Base-by-base conservation (phyloP, 1,140 invertebrate species). In the Philopotamus ludificatus region DNA sequence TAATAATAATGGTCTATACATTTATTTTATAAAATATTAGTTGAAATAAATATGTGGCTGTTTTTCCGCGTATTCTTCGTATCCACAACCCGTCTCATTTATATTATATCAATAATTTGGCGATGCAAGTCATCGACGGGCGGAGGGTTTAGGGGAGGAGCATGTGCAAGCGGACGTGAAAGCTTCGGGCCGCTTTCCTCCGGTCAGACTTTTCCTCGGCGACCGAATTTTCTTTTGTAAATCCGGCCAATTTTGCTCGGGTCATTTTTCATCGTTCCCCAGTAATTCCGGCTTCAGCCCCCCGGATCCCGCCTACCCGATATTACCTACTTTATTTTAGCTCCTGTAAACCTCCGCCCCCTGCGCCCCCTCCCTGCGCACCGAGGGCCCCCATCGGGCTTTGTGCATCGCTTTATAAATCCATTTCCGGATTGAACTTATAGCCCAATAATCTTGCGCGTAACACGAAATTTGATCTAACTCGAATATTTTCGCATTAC, bases 401-500 rank as follows among this genome's bases (percentile, higher is more conserved):
- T 47, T 58, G 34, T 28, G 44, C 57, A 47, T 26, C 57, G 41
- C 57, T 60, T 60, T 60, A 23, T 60, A 60, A 60, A 60, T 60
- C 57, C 57, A 44, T 60, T 60, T 20, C 57, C n/a, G 54, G 39
- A 42, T 57, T 20, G 34, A 42, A 42, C 42, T 47, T 18, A 34
- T 26, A 10, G 26, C 42, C 23, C 25, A 60, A 60, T 60, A 60
- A 60, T 60, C 57, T 60, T 49, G n/a, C n/a, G n/a, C n/a, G n/a
- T n/a, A n/a, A n/a, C n/a, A n/a, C n/a, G n/a, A n/a, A n/a, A n/a
- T n/a, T n/a, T n/a, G n/a, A 21, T 50, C 10, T 21, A 4, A 21
- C 25, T 12, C 28, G 25, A 1, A 53, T 28, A 22, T 57, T 68
- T 71, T 55, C 50, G 68, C 47, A 74, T 73, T 76, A 8, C 81